Conservation (phyloP, 53 echinoderm and acorn worm species). For the Echinometra lucunter region DNA sequence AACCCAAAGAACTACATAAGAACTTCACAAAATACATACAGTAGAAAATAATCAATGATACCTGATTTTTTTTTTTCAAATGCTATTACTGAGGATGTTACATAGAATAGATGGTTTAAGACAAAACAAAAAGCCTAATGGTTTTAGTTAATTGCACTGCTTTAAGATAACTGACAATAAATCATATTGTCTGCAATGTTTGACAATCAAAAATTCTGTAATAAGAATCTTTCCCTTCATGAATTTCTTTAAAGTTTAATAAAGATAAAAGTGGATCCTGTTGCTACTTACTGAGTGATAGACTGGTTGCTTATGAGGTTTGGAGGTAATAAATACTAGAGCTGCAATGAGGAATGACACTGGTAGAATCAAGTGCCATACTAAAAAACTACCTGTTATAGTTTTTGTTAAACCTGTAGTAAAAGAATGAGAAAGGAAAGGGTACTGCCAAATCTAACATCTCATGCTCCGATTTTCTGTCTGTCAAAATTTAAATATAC, state of each 20-base stretch:
- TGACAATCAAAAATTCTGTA: not conserved
- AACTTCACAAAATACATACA: too few relatives aligned
- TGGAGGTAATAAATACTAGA: conserved; percentile 83
- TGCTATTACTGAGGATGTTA: too few relatives aligned
- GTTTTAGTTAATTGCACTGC: too few relatives aligned
- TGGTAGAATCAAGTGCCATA: conserved; percentile 84
- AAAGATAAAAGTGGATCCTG: too few relatives aligned
- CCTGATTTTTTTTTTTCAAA: too few relatives aligned
- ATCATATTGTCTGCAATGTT: not conserved
- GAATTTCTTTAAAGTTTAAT: too few relatives aligned
- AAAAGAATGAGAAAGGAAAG: not conserved
- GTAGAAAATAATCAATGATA: too few relatives aligned
- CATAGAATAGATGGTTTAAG: too few relatives aligned
- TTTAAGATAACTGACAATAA: too few relatives aligned
- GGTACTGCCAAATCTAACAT: not conserved
- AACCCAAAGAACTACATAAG: too few relatives aligned
- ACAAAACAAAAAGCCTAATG: too few relatives aligned
- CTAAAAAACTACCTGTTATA: conserved; percentile 74
- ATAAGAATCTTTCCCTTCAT: too few relatives aligned
- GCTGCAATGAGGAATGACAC: conserved; percentile 80
- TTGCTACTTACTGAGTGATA: conserved; percentile 88
- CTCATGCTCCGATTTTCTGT: not conserved
- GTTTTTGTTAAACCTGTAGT: conserved; percentile 67
- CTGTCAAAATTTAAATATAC: not conserved
- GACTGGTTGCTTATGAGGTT: conserved; percentile 79